phyloP scores from a whole-genome alignment of 2,113 vertebrate genomes.

The Lagopus leucura region DNA sequence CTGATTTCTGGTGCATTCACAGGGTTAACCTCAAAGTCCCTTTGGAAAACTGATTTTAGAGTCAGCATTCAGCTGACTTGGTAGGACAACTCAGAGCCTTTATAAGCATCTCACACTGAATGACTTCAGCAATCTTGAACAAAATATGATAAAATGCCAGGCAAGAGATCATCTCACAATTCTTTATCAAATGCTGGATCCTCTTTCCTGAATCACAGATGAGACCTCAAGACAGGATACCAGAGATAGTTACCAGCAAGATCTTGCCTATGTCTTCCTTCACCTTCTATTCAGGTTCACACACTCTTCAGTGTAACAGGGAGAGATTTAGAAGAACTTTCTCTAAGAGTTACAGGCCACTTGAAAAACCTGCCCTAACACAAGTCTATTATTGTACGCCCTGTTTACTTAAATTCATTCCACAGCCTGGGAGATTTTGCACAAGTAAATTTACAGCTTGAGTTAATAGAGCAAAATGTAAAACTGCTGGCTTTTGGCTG shows the following conservation, averaged over 20 bases:
- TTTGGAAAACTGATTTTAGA: background rate
- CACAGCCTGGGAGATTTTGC: conserved; percentile 43
- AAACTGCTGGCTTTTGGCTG: conserved; percentile 61
- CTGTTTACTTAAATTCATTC: conserved; percentile 28
- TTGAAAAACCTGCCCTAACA: conserved; percentile 52
- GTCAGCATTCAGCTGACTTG: background rate
- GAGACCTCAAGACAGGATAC: background rate
- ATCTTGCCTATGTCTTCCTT: background rate
- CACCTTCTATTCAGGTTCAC: background rate
- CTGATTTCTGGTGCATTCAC: background rate
- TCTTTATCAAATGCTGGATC: background rate
- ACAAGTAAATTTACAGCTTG: conserved; percentile 51
- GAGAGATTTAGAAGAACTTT: conserved; percentile 26
- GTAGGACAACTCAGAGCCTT: background rate
- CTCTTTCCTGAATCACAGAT: background rate
- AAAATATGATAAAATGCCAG: background rate
- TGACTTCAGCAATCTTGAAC: background rate
- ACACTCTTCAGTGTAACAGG: background rate
- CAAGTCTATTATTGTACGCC: conserved; percentile 31
- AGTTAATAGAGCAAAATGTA: conserved; percentile 59
- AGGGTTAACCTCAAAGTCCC: background rate
- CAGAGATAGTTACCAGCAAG: background rate
- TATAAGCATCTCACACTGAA: background rate
- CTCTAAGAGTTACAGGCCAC: conserved; percentile 21
- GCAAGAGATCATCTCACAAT: background rate